Evolutionary conservation across 2,797 vertebrate species (phyloP).

Genomic region (Rhyacichthys aspro): DNA sequence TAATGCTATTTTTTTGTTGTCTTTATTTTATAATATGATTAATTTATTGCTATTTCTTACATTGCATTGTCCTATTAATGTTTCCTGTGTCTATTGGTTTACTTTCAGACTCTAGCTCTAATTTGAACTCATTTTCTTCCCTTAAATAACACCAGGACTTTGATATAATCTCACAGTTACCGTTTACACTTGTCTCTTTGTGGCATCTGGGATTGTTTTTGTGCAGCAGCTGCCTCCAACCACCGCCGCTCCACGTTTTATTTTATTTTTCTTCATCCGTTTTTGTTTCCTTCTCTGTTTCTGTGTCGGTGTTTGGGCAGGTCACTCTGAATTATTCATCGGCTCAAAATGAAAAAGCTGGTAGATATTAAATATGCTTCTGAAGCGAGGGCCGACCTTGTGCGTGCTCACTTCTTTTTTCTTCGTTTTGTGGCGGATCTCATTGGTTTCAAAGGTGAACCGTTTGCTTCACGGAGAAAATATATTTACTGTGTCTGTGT

Average conservation of each 20-base stretch:
- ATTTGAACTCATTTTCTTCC: conserved; percentile 14
- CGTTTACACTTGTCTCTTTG: conserved; percentile 37
- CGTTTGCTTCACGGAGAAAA: conserved; percentile 65
- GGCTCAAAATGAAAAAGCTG: conserved; percentile 81
- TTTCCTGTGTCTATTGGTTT: conserved; percentile 16
- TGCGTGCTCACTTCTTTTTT: conserved; percentile 28
- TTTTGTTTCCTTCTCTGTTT: conserved; percentile 39
- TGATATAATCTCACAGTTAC: conserved; percentile 73
- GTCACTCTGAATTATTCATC: conserved; percentile 84
- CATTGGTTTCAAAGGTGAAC: conserved; percentile 74
- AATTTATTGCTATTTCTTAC: conserved; percentile 26
- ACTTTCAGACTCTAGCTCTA: conserved; percentile 49
- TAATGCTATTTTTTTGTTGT: no score
- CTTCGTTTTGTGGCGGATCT: conserved; percentile 40
- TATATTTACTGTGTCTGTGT: conserved; percentile 54
- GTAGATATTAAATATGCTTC: conserved; percentile 81
- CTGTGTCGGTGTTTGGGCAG: conserved; percentile 72
- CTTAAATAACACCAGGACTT: conserved; percentile 55
- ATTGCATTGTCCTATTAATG: conserved; percentile 46
- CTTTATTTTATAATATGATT: neutral
- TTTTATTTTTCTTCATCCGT: conserved; percentile 20
- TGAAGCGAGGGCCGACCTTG: conserved; percentile 76
- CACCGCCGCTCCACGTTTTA: conserved; percentile 66
- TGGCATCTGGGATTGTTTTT: conserved; percentile 55
- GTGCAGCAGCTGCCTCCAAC: conserved; percentile 72